Evolutionary conservation across 2,888 invertebrate genomes (phyloP), one percentile per base, ranked within the genome.

Genomic region (Notodonta dromedarius): DNA sequence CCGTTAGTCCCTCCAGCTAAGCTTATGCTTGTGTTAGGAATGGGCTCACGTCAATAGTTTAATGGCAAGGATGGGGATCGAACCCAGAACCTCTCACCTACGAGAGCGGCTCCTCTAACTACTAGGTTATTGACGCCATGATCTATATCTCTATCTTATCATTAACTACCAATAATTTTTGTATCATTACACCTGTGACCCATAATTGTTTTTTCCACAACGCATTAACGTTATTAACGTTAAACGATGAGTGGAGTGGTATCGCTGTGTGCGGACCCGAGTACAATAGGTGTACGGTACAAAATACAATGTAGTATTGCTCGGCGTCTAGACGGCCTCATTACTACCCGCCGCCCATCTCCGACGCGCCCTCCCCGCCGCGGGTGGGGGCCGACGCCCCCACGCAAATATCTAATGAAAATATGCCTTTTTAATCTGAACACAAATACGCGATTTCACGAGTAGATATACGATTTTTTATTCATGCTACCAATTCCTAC

Each of bases 241-340:
- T 71, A 52, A 73, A 77, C 79, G 80, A 83, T 82, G 81, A 83
- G 78, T 81, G 75, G 67, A 76, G 69, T 70, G 75, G 69, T 63
- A 64, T 54, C 59, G 65, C 61, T 59, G 57, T 62, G 69, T 66
- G 54, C 65, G 60, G 73, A 67, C 71, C 58, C 58, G 73, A 72
- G 75, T 67, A 76, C 83, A 85, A 88, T 84, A 77, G 80, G 76
- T 69, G 79, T 77, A 82, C 83, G 83, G 87, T 85, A 86, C 84
- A 86, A 46, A 87, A 84, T 82, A 85, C 83, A 84, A 79, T 83
- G 82, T 82, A 82, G 79, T 82, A 86, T 73, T 80, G 79, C 78
- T 79, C 78, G 79, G 79, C 84, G 91, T 92, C 91, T 91, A 91
- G 92, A 93, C 91, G 84, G 80, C 85, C 87, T 85, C 86, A 85